phyloP scores from a whole-genome alignment of 2,797 vertebrate species.

The Helostoma temminkii region DNA sequence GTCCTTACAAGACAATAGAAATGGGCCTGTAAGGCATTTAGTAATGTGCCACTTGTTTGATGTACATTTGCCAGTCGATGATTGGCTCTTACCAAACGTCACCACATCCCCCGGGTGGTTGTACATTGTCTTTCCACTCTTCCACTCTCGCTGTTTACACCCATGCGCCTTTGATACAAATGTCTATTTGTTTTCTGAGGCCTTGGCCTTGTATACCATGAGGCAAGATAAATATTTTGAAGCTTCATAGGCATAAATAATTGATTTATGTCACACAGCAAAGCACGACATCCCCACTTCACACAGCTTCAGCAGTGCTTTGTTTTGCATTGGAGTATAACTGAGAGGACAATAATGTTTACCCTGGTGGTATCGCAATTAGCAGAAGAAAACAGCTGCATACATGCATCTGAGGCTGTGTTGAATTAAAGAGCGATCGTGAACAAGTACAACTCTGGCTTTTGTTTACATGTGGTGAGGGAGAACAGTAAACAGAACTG shows the following conservation, averaged over 20 bases:
- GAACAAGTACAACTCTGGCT: slow-evolving; percentile 71
- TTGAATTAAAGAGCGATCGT: slow-evolving; percentile 80
- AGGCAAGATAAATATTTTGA: slow-evolving; percentile 84
- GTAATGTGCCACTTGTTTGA: slow-evolving; percentile 54
- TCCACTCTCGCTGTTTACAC: slow-evolving; percentile 70
- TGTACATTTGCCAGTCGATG: slow-evolving; percentile 64
- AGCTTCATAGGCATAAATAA: slow-evolving; percentile 82
- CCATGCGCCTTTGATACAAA: slow-evolving; percentile 74
- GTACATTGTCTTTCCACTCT: slow-evolving; percentile 57
- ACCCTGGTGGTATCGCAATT: slow-evolving; percentile 80
- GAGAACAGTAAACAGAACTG: slow-evolving; percentile 77
- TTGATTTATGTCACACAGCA: slow-evolving; percentile 81
- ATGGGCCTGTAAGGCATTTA: slow-evolving; percentile 52
- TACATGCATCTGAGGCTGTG: slow-evolving; percentile 70
- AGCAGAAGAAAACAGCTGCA: slow-evolving; percentile 76
- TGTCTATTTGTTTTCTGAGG: slow-evolving; percentile 79
- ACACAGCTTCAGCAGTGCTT: slow-evolving; percentile 68
- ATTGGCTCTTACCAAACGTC: slow-evolving; percentile 47
- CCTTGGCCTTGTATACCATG: slow-evolving; percentile 64
- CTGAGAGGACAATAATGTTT: slow-evolving; percentile 84
- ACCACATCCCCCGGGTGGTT: slow-evolving; percentile 53
- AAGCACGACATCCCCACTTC: slow-evolving; percentile 76
- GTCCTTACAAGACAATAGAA: slow-evolving; percentile 14
- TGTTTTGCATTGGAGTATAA: slow-evolving; percentile 68
- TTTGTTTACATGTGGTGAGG: slow-evolving; percentile 78